Evolutionary conservation across 2,888 invertebrate genomes (phyloP).

Genomic region (Malachius bipustulatus): DNA sequence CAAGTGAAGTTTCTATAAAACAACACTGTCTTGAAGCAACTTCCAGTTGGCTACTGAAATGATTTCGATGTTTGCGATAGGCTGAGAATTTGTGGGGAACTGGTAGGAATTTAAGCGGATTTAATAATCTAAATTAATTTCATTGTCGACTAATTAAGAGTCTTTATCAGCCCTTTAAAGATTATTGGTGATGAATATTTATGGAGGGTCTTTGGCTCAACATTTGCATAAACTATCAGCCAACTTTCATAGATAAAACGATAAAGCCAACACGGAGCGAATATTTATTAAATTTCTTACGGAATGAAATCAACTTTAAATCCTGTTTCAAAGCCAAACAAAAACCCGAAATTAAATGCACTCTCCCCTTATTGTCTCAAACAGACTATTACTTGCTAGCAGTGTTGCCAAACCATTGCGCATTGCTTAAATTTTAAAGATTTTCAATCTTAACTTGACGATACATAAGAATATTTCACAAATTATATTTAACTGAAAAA

Average conservation of each 20-base stretch:
- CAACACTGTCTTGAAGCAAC: too few relatives aligned
- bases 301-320: not conserved
- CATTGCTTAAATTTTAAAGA: too few relatives aligned
- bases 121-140: slow-evolving; percentile 26
- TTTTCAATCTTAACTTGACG: too few relatives aligned
- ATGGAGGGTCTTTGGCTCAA: slow-evolving; percentile 14
- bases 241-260: slow-evolving; percentile 8
- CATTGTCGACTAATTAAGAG: slow-evolving; percentile 28
- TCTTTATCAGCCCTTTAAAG: slow-evolving; percentile 26
- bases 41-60: slow-evolving; percentile 24
- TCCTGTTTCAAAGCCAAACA: slow-evolving; percentile 20
- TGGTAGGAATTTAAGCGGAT: slow-evolving; percentile 20
- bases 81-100: slow-evolving; percentile 22
- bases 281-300: slow-evolving; percentile 3
- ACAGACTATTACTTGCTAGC: too few relatives aligned
- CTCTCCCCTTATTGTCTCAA: slow-evolving; percentile 16
- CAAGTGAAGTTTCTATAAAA: too few relatives aligned
- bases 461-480: too few relatives aligned
- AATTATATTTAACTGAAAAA: too few relatives aligned
- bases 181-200: slow-evolving; percentile 29
- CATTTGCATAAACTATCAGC: slow-evolving; percentile 16
- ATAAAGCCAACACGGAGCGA: slow-evolving; percentile 6
- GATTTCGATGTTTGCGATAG: slow-evolving; percentile 25
- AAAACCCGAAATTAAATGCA: slow-evolving; percentile 19
- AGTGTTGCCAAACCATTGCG: too few relatives aligned